Percentiles rank a stretch among this genome's conserved stretches.
Conservation (phyloP, 1,140 invertebrate species). For the Radopholus similis region DNA sequence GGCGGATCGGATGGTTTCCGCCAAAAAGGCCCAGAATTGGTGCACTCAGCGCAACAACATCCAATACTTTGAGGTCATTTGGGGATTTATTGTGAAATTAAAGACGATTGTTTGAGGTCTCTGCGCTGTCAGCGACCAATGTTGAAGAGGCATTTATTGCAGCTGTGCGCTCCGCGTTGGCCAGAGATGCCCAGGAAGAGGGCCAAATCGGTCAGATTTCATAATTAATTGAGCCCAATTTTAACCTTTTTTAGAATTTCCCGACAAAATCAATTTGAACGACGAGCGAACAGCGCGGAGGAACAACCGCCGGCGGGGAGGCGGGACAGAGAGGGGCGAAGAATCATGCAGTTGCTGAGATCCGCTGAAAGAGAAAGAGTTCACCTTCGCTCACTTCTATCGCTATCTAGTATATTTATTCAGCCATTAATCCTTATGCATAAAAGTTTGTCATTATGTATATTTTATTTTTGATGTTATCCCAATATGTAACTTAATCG, state of each 20-base stretch:
- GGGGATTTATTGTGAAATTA: neutral
- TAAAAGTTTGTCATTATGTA: too few species aligned
- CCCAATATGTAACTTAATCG: too few species aligned
- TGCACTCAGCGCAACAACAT: conserved; percentile 96
- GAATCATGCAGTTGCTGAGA: too few species aligned
- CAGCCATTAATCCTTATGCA: too few species aligned
- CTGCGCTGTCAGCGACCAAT: conserved; percentile 38
- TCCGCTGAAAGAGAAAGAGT: too few species aligned
- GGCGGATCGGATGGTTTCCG: conserved; percentile 78
- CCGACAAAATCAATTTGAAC: neutral
- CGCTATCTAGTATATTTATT: too few species aligned
- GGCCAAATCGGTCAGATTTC: neutral
- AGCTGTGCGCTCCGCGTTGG: conserved; percentile 41
- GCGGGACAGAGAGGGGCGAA: too few species aligned
- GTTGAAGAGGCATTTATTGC: conserved; percentile 43
- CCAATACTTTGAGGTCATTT: conserved; percentile 66
- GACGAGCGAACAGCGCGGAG: neutral
- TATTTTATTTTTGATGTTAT: too few species aligned
- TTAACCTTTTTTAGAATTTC: neutral
- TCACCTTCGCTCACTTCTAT: too few species aligned
- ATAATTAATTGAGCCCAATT: neutral
- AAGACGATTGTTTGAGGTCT: conserved; percentile 65
- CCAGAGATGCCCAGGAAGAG: conserved; percentile 36
- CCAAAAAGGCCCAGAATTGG: conserved; percentile 92
- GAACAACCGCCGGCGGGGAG: too few species aligned